These are phyloP conservation scores for Macquaria australasica DNA, from an alignment of 2,113 vertebrate genomes.

Conservation along the genomic window DNA sequence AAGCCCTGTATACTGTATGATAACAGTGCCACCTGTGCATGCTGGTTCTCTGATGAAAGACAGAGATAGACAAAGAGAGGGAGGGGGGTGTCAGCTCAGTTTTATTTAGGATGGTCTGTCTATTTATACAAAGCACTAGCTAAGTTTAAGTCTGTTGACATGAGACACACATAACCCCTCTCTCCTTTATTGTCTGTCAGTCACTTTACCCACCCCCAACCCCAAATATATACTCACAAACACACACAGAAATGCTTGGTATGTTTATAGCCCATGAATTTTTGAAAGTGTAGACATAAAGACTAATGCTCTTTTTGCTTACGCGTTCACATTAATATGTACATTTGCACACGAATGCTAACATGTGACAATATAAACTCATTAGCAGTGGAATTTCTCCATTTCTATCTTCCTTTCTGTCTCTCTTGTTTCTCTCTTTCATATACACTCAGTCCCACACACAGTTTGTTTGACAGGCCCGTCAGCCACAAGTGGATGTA, in stretches of 20 bases:
- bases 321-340: conserved; percentile 10
- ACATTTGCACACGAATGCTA: conserved; percentile 1
- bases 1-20: background rate
- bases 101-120: conserved; percentile 51
- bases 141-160: conserved; percentile 67
- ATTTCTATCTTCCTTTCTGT: background rate
- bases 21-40: conserved; percentile 23
- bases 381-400: conserved; percentile 12
- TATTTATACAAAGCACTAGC: conserved; percentile 47
- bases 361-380: conserved; percentile 25
- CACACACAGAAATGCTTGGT: conserved; percentile 32
- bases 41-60: conserved; percentile 7
- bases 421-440: conserved; percentile 14
- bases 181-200: conserved; percentile 27
- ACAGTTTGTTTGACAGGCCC: conserved; percentile 75
- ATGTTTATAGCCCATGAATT: conserved; percentile 39
- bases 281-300: conserved; percentile 10
- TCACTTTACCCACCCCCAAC: background rate
- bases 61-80: conserved; percentile 21
- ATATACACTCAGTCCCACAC: conserved; percentile 52
- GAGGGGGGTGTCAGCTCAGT: conserved; percentile 18
- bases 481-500: conserved; percentile 43
- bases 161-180: conserved; percentile 37
- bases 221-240: conserved; percentile 29
- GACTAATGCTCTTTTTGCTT: conserved; percentile 4